Conservation (phyloP, 2,113 vertebrate genomes). For the Scomber scombrus region DNA sequence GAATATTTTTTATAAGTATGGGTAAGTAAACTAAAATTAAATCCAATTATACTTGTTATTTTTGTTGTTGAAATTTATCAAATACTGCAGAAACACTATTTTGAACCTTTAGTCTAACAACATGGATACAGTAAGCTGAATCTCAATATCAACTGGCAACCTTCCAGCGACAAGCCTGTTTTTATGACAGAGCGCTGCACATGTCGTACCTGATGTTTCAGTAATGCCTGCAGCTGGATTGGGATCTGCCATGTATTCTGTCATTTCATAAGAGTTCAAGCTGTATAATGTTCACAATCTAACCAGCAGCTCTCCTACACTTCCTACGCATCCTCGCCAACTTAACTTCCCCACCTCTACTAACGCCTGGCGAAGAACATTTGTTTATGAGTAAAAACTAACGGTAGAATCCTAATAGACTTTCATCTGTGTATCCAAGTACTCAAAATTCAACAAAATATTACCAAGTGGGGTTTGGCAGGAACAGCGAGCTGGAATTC, state of each 20-base stretch:
- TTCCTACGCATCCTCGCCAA: slow-evolving; percentile 12
- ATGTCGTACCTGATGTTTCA: slow-evolving; percentile 30
- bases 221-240: slow-evolving; percentile 37
- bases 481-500: slow-evolving; percentile 10
- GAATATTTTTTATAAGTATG: too few relatives aligned
- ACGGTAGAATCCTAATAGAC: slow-evolving; percentile 39
- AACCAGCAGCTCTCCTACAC: slow-evolving; percentile 15
- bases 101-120: too few relatives aligned
- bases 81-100: too few relatives aligned
- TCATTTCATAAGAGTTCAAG: slow-evolving; percentile 34
- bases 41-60: too few relatives aligned
- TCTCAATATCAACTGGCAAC: neutral
- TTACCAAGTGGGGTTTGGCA: slow-evolving; percentile 51
- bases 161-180: slow-evolving; percentile 1
- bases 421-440: slow-evolving; percentile 39
- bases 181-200: slow-evolving; percentile 2
- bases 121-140: neutral
- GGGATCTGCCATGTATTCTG: slow-evolving; percentile 12
- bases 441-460: slow-evolving; percentile 39
- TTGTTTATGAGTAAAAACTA: slow-evolving; percentile 41
- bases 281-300: slow-evolving; percentile 23
- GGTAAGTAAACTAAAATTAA: too few relatives aligned
- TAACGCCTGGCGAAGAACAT: slow-evolving; percentile 22
- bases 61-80: too few relatives aligned
- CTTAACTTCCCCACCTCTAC: slow-evolving; percentile 6